Conservation (phyloP, 2,797 vertebrate genomes). For the Bradypodion pumilum region DNA sequence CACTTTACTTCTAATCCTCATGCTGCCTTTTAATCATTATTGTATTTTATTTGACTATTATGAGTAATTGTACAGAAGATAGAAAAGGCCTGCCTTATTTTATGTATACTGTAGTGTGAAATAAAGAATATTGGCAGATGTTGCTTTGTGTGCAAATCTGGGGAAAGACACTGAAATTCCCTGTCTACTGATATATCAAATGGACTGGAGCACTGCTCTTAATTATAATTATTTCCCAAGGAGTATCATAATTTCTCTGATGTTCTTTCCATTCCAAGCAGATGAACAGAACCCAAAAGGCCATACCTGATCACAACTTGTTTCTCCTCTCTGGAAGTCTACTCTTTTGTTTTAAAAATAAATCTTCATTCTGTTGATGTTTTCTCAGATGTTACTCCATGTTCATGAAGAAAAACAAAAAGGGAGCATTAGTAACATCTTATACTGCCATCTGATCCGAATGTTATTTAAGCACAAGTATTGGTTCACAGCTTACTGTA, state of each 20-base stretch:
- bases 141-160: background rate
- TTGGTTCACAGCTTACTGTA: background rate
- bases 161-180: background rate
- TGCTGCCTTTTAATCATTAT: background rate
- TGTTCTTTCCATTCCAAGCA: no score
- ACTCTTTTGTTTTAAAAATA: no score
- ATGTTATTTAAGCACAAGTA: background rate
- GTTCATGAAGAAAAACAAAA: background rate
- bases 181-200: background rate
- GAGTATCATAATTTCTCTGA: background rate
- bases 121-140: background rate
- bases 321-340: background rate
- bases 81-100: background rate
- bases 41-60: background rate
- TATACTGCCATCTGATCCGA: background rate
- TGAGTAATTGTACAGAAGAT: background rate
- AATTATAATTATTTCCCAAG: background rate
- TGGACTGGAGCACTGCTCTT: background rate
- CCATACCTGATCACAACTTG: background rate
- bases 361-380: background rate
- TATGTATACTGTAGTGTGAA: no score
- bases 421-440: background rate
- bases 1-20: background rate
- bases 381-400: background rate
- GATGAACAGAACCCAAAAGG: no score